These are phyloP conservation scores for Triplophysa rosa DNA, from an alignment of 2,113 vertebrate species.

Conservation along the genomic window DNA sequence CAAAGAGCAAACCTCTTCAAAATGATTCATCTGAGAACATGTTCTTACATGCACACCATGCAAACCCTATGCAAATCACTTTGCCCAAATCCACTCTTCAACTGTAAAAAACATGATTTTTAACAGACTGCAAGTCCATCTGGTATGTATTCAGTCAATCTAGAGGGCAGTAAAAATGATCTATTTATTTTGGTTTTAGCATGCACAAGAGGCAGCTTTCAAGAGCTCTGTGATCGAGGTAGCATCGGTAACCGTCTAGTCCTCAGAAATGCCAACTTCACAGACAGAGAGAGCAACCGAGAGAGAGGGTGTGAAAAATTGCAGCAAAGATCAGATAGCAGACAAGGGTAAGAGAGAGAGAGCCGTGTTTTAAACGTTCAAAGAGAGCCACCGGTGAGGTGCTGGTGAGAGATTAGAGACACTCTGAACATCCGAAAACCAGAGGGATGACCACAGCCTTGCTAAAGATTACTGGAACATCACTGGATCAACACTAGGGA, in stretches of 20 bases:
- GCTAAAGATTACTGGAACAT: constrained; percentile 29
- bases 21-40: constrained; percentile 23
- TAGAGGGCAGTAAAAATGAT: constrained; percentile 8
- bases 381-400: constrained; percentile 18
- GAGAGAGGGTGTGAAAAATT: constrained; percentile 24
- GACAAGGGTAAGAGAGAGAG: constrained; percentile 36
- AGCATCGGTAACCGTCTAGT: constrained; percentile 33
- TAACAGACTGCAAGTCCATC: background rate
- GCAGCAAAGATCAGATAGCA: constrained; percentile 42
- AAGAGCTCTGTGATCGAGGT: constrained; percentile 21
- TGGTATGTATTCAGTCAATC: background rate
- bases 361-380: constrained; percentile 30
- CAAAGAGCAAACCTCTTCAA: constrained; percentile 36
- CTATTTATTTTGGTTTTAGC: background rate
- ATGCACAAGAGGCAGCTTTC: constrained; percentile 1
- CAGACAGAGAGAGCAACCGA: constrained; percentile 5
- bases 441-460: constrained; percentile 28
- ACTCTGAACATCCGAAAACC: constrained; percentile 9
- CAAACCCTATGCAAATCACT: constrained; percentile 1
- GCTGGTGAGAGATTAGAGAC: constrained; percentile 41
- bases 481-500: constrained; percentile 24
- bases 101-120: background rate
- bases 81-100: background rate
- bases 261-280: constrained; percentile 48
- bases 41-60: background rate